A percentile compares a stretch with the other conserved stretches of the same genome.
Conservation (phyloP, 2,113 vertebrate species). For the Lepisosteus oculatus region DNA sequence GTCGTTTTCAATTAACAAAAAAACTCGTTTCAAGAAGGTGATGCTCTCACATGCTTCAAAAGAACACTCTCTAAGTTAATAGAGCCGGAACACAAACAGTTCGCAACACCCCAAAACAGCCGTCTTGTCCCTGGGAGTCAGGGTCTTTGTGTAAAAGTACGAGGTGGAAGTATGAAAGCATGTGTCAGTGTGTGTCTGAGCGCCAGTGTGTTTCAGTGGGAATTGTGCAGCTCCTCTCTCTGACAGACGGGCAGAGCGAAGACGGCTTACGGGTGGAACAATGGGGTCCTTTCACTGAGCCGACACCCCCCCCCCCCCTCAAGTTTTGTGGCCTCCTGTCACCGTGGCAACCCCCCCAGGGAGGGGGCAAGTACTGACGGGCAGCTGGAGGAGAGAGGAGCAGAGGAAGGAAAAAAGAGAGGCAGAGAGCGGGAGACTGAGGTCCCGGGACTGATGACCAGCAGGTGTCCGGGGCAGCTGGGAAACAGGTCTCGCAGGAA, state of each 20-base stretch:
- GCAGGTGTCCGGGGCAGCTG: too few relatives aligned
- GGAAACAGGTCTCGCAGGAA: too few relatives aligned
- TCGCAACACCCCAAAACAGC: too few relatives aligned
- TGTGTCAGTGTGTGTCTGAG: conserved; percentile 20
- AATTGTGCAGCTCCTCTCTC: conserved; percentile 48
- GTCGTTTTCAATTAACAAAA: too few relatives aligned
- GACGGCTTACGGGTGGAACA: conserved; percentile 74
- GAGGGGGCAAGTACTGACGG: conserved; percentile 33
- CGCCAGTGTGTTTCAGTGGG: conserved; percentile 26
- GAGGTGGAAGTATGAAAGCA: conserved; percentile 6
- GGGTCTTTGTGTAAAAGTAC: neutral
- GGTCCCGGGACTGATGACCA: too few relatives aligned
- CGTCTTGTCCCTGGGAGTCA: too few relatives aligned
- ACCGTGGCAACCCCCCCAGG: conserved; percentile 74
- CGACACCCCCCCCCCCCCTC: conserved; percentile 53
- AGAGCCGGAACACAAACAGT: too few relatives aligned
- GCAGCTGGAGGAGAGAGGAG: neutral
- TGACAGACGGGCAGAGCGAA: conserved; percentile 61
- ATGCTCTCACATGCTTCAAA: too few relatives aligned
- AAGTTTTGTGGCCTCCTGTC: conserved; percentile 79
- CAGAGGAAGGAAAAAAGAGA: neutral
- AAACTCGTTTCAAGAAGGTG: too few relatives aligned
- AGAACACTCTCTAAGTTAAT: too few relatives aligned
- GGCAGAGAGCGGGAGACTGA: too few relatives aligned
- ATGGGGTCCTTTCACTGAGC: conserved; percentile 72